These are phyloP conservation scores for Leptopilina clavipes DNA, from an alignment of 1,140 invertebrate species.

Conservation along the genomic window DNA sequence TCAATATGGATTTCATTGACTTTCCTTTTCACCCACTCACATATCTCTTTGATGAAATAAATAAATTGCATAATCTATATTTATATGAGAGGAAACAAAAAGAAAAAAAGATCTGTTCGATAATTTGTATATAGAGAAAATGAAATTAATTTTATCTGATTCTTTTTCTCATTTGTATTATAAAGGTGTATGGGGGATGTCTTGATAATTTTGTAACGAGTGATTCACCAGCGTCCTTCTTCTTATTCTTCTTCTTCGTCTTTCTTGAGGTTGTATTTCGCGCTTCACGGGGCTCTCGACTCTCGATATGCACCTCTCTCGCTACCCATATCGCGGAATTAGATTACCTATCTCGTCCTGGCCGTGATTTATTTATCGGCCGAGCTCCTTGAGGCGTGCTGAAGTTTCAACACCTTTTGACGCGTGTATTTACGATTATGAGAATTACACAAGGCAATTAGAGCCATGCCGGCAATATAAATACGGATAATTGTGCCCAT, in stretches of 20 bases:
- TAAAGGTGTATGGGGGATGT: neutral
- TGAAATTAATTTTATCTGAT: conserved; percentile 20
- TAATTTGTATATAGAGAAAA: neutral
- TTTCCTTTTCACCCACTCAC: conserved; percentile 19
- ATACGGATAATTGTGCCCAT: conserved; percentile 48
- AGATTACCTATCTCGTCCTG: conserved; percentile 60
- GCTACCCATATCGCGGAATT: conserved; percentile 62
- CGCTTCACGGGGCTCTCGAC: conserved; percentile 22
- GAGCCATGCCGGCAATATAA: conserved; percentile 50
- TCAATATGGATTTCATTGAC: conserved; percentile 16
- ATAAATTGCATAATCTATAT: neutral
- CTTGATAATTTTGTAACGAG: conserved; percentile 9
- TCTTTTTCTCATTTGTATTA: neutral
- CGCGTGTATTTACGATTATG: conserved; percentile 67
- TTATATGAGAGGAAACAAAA: neutral
- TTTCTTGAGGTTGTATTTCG: no score
- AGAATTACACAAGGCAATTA: conserved; percentile 67
- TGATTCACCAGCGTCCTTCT: conserved; percentile 31
- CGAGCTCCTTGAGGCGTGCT: conserved; percentile 55
- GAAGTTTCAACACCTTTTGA: conserved; percentile 65
- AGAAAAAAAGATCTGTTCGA: neutral
- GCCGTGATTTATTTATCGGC: conserved; percentile 68
- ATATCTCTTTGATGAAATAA: conserved; percentile 4
- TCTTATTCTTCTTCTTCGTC: neutral
- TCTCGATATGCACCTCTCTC: conserved; percentile 15